Evolutionary conservation across 1,140 invertebrate genomes (phyloP), one percentile per base, ranked within the genome.

Genomic region (Drosophila sp.): DNA sequence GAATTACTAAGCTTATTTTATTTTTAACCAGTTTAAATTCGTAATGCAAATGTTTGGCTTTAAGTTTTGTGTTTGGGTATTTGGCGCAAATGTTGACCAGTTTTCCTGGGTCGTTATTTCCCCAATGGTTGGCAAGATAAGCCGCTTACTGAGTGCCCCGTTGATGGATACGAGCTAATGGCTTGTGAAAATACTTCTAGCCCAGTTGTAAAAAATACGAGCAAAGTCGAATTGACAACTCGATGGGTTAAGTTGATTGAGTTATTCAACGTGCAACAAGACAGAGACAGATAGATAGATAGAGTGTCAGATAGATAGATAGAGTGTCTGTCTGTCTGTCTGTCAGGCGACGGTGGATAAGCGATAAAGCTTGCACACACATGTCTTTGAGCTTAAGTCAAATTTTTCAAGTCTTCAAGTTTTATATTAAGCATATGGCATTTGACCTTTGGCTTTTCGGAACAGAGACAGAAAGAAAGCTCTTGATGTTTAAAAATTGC

Each of bases 131-230:
- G 54, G 18, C 54, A 38, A 78, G 80, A 82, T 82, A 83, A 82
- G 81, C 80, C 71, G 79, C 79, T 82, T 83, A 82, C 65, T 62
- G 46, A 50, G 25, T 56, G 18, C 43, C 38, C 14, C 40, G 59
- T 64, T 82, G 79, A 82, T 82, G 70, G 79, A 72, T 79, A 63
- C 75, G 46, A 79, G 80, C 71, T 79, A 82, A 82, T 82, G 79
- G 79, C 65, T 83, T 83, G 80, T 82, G 65, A 79, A 83, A 82
- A 81, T 83, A 70, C 71, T 66, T 75, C 43, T 62, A 71, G 64
- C 25, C 54, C 8, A 53, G 61, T 40, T 66, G 78, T 63, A 66
- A 76, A 76, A 76, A 80, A 72, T 66, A 63, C 40, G 48, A 75
- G 59, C 11, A 63, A 48, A 36, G 59, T 25, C 29, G 36, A 50